Conservation (phyloP, 2,888 invertebrate species). For the Drosophila differens region DNA sequence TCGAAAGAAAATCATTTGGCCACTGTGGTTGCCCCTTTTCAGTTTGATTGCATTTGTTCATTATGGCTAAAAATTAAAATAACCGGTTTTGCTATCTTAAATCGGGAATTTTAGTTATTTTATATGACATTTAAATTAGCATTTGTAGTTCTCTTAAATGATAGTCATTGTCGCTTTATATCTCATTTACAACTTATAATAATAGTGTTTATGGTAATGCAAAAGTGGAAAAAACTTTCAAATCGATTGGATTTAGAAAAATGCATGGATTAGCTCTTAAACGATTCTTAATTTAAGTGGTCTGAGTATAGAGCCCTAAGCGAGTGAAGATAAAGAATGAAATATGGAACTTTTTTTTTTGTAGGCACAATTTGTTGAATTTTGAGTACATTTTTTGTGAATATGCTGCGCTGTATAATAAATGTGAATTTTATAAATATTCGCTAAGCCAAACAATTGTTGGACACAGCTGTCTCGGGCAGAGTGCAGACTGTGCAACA, state of each 20-base stretch:
- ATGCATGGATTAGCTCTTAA: not conserved
- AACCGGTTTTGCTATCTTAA: not conserved
- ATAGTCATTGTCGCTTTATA: not conserved
- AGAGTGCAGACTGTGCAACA: conserved; percentile 26
- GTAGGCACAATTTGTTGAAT: conserved; percentile 76
- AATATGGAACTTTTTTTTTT: conserved; percentile 77
- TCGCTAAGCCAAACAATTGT: conserved; percentile 47
- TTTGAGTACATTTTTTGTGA: conserved; percentile 75
- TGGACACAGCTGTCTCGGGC: conserved; percentile 25
- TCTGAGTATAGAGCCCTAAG: not conserved
- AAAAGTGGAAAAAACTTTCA: not conserved
- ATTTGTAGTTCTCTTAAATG: not conserved
- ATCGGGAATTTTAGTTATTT: not conserved
- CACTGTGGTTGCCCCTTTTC: conserved; percentile 1
- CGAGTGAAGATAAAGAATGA: conserved; percentile 1
- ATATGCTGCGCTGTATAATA: conserved; percentile 74
- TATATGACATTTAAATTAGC: not conserved
- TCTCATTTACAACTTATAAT: not conserved
- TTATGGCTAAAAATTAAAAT: not conserved
- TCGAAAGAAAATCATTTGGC: not conserved
- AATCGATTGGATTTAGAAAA: not conserved
- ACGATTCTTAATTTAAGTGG: not conserved
- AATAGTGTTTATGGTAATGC: not conserved
- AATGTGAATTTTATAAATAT: conserved; percentile 62
- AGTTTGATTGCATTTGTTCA: not conserved